Evolutionary conservation across 2,888 invertebrate species (phyloP).

Genomic region (Hypsopygia costalis): DNA sequence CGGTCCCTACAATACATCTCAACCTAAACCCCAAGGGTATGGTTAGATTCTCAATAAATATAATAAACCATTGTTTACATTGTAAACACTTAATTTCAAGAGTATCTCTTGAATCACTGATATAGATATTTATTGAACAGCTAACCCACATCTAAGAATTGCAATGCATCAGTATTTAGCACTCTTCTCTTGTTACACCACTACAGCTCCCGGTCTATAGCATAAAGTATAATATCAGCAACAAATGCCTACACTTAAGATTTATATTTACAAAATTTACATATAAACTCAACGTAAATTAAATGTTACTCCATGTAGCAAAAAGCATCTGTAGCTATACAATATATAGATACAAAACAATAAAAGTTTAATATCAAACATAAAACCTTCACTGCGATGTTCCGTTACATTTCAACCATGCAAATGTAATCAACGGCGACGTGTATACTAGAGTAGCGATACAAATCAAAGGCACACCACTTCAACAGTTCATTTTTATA

Average conservation of each 20-base stretch:
- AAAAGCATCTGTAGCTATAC: conserved; percentile 6
- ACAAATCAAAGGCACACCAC: conserved; percentile 36
- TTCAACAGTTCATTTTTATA: conserved; percentile 19
- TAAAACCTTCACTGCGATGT: not conserved
- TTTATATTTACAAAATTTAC: conserved; percentile 69
- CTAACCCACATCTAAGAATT: not conserved
- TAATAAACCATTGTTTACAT: not conserved
- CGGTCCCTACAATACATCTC: no score
- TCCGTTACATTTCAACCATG: not conserved
- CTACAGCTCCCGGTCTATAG: not conserved
- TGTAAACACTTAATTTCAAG: not conserved
- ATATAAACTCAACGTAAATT: conserved; percentile 26
- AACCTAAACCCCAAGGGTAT: no score
- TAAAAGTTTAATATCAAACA: not conserved
- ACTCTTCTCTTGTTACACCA: not conserved
- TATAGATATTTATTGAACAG: not conserved
- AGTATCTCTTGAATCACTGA: not conserved
- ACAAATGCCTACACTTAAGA: conserved; percentile 49
- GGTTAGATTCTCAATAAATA: no score
- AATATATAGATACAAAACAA: conserved; percentile 4
- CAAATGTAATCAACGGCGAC: not conserved
- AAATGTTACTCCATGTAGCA: conserved; percentile 3
- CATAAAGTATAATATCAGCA: conserved; percentile 24
- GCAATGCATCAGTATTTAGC: not conserved
- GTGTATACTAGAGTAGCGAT: conserved; percentile 20